Conservation (phyloP, 2,797 vertebrate genomes). For the Diceros bicornis region DNA sequence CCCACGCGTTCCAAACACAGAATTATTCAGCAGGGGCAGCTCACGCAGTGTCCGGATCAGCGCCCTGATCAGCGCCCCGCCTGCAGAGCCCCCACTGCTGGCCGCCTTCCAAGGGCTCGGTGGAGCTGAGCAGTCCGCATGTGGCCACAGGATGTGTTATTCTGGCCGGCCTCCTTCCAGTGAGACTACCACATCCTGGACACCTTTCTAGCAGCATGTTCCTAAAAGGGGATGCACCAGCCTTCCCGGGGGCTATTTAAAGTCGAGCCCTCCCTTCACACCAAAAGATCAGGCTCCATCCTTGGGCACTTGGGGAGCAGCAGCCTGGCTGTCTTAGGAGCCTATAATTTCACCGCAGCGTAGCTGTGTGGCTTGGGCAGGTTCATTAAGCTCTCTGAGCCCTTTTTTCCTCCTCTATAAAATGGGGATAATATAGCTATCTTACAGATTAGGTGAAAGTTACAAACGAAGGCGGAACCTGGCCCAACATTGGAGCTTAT, state of each 20-base stretch:
- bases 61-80: background rate
- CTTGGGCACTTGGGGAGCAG: background rate
- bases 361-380: background rate
- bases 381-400: background rate
- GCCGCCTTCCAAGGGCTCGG: background rate
- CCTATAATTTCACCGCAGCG: too few species aligned
- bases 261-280: background rate
- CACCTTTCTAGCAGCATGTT: background rate
- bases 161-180: conserved; percentile 68
- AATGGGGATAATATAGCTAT: background rate
- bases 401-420: background rate
- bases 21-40: background rate
- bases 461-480: background rate
- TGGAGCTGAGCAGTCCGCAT: background rate
- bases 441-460: background rate
- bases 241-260: background rate
- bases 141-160: conserved; percentile 65
- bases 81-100: background rate
- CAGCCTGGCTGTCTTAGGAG: background rate
- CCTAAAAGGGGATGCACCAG: background rate
- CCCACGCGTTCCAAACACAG: conserved; percentile 17
- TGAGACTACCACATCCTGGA: conserved; percentile 68
- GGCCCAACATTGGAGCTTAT: background rate
- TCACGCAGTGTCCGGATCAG: background rate
- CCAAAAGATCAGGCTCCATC: background rate